Base-by-base conservation (phyloP, 2,113 vertebrate species). In the Benitochromis conjunctus region DNA sequence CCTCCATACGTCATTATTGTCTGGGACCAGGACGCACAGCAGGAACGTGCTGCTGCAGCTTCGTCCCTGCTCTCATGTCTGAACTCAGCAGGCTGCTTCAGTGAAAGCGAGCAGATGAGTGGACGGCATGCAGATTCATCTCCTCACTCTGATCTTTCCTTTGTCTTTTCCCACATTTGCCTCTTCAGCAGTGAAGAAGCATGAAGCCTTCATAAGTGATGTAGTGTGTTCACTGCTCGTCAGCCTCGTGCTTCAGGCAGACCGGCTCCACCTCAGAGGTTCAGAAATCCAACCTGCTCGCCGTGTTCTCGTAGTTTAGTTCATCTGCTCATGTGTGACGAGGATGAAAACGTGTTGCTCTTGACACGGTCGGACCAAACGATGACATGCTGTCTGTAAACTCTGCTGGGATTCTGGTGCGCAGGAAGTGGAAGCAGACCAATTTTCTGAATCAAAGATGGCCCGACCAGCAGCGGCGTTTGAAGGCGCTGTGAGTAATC, bases 351-450 rank as follows among this genome's bases (percentile, higher is more conserved):
- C 26, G 26, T 26, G n/a, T n/a, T n/a, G n/a, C n/a, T n/a, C n/a
- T n/a, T n/a, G n/a, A n/a, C n/a, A n/a, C n/a, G n/a, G 26, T 26
- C 26, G 26, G 51, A n/a, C 51, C 8, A n/a, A 53, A 53, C 3
- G 4, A 5, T 51, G 4, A 7, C 9, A 26, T 26, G 9, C 9
- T 7, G 3, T 19, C 19, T 74, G 24, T 62, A 11, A 34, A 7
- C 8, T 18, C 57, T 64, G 60, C 60, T 3, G 34, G 57, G 18
- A 34, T 36, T 62, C 58, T 34, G 31, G 31, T 34, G 14, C 46
- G 66, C 24, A 74, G 69, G 69, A 74, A 74, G 69, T 74, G 69
- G 43, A 29, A 51, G 16, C 69, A 74, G 69, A 74, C 48, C 43
- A 24, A 74, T 74, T 48, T 46, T 74, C 26, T 29, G 24, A 74